A percentile compares a stretch with the other conserved stretches of the same genome.
Conservation (phyloP, 2,888 invertebrate genomes). For the Tillus elongatus region DNA sequence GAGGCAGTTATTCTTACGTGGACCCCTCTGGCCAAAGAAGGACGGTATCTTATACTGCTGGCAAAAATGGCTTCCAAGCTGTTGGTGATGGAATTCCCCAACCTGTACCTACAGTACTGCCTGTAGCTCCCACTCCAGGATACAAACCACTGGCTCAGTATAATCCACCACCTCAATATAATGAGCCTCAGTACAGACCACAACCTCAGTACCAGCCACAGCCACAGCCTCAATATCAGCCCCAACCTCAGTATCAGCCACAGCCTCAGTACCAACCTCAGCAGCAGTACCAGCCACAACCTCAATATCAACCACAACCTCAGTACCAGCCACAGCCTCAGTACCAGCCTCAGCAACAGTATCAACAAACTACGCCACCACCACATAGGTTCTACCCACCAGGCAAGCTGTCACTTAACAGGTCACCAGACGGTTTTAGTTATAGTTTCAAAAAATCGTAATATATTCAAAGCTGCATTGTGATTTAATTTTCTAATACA, state of each 20-base stretch:
- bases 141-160: conserved; percentile 47
- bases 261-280: conserved; percentile 45
- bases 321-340: conserved; percentile 42
- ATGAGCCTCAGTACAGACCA: conserved; percentile 40
- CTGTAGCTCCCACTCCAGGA: conserved; percentile 52
- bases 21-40: conserved; percentile 74
- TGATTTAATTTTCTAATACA: too few relatives aligned
- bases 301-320: conserved; percentile 42
- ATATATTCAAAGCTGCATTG: too few relatives aligned
- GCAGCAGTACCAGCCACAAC: conserved; percentile 42
- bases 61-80: conserved; percentile 76
- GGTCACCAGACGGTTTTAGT: conserved; percentile 81
- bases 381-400: conserved; percentile 74
- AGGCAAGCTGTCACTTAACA: conserved; percentile 75
- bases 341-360: conserved; percentile 36
- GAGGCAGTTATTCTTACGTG: conserved; percentile 77
- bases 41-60: conserved; percentile 76
- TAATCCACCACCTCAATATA: conserved; percentile 42
- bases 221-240: conserved; percentile 41
- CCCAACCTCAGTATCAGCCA: conserved; percentile 36
- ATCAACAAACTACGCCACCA: conserved; percentile 51
- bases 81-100: conserved; percentile 59
- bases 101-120: conserved; percentile 38
- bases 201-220: conserved; percentile 34
- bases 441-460: conserved; percentile 70